A percentile compares a stretch with the other conserved stretches of the same genome.
phyloP scores from a whole-genome alignment of 2,888 invertebrate genomes.

The Acrocera orbiculus region DNA sequence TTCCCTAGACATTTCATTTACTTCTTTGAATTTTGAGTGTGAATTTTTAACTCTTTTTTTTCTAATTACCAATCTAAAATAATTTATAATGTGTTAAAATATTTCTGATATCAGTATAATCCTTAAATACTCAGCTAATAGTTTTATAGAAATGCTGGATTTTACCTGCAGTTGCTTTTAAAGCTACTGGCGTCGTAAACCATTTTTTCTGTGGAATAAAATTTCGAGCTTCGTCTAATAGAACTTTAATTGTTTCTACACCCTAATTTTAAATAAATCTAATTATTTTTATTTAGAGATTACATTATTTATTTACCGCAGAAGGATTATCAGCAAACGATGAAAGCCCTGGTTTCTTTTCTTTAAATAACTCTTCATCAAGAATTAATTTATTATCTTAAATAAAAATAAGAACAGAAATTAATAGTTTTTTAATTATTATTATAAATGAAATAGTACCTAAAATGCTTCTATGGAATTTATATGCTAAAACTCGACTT shows the following conservation, averaged over 20 bases:
- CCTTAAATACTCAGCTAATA: no score
- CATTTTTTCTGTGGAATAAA: conserved; percentile 63
- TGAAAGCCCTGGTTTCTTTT: conserved; percentile 82
- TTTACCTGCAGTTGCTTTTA: conserved; percentile 83
- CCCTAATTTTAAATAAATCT: conserved; percentile 39
- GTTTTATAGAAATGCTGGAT: no score
- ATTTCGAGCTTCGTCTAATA: conserved; percentile 58
- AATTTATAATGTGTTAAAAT: no score
- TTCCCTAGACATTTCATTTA: no score
- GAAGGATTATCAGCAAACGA: conserved; percentile 65
- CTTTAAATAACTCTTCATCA: conserved; percentile 64
- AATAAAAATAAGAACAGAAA: conserved; percentile 1
- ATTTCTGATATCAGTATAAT: no score
- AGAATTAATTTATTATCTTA: conserved; percentile 50
- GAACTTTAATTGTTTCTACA: conserved; percentile 49
- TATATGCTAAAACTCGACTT: conserved; percentile 65
- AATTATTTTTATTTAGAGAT: not conserved
- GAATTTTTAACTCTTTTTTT: no score
- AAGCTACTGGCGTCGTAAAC: conserved; percentile 57
- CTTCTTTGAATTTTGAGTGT: no score
- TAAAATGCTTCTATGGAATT: conserved; percentile 61
- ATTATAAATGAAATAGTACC: conserved; percentile 28
- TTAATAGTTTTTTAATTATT: no score
- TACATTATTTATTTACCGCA: conserved; percentile 34
- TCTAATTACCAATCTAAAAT: no score